Evolutionary conservation across 2,113 vertebrate genomes (phyloP).

Genomic region (Eulemur macaco): DNA sequence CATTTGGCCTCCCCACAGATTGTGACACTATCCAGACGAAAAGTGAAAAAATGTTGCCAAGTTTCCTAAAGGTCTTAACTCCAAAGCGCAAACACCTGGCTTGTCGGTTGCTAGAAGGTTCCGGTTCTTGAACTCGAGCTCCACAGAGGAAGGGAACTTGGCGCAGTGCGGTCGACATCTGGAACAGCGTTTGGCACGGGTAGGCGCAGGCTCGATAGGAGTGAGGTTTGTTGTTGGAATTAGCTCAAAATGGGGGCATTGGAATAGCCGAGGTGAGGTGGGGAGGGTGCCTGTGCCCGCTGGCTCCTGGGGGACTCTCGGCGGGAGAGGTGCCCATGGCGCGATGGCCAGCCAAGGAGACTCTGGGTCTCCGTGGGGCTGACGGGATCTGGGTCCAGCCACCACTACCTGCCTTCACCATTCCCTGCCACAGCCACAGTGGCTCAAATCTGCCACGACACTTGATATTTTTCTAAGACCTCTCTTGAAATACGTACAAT

Average conservation of each 20-base stretch:
- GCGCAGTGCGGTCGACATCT: rapidly evolving
- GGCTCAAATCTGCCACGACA: rapidly evolving
- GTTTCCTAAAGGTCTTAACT: not conserved
- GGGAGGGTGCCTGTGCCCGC: rapidly evolving
- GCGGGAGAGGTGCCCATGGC: not conserved
- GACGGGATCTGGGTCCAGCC: rapidly evolving
- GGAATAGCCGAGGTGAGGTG: rapidly evolving
- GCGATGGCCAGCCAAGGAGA: not conserved
- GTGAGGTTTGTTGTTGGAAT: not conserved
- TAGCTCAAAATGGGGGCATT: not conserved
- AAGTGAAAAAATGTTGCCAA: not conserved
- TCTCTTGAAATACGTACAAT: not conserved
- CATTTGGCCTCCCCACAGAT: too few relatives aligned
- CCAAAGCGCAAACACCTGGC: not conserved
- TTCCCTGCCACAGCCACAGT: rapidly evolving
- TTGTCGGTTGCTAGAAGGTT: not conserved
- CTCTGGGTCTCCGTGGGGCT: not conserved
- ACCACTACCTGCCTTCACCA: rapidly evolving
- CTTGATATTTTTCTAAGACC: not conserved
- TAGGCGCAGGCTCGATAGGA: rapidly evolving
- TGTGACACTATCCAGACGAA: too few relatives aligned
- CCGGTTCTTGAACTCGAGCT: not conserved
- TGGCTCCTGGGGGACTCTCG: too few relatives aligned
- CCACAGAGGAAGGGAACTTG: not conserved
- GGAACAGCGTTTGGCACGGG: rapidly evolving